These are phyloP conservation scores for Lethrus apterus DNA, from an alignment of 1,140 invertebrate genomes.

Conservation along the genomic window DNA sequence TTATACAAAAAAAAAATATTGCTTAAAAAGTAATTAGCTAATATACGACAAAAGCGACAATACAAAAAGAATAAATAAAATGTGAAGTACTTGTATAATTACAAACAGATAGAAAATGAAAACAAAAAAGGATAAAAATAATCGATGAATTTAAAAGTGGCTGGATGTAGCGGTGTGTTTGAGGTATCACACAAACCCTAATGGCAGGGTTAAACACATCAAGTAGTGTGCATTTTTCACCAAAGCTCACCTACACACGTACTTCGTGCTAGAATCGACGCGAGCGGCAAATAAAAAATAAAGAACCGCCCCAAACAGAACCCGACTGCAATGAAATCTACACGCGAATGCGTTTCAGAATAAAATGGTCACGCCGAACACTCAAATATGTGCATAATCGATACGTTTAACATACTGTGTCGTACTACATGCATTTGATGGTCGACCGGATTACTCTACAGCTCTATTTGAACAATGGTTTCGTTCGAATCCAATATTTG, in stretches of 20 bases:
- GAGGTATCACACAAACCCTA: slow-evolving; percentile 40
- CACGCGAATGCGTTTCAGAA: no score
- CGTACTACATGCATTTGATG: slow-evolving; percentile 1
- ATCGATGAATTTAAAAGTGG: slow-evolving; percentile 21
- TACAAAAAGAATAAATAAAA: neutral
- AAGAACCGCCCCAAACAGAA: no score
- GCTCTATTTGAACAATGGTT: slow-evolving; percentile 6
- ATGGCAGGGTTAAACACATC: slow-evolving; percentile 40
- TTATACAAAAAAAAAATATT: neutral
- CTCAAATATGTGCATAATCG: slow-evolving; percentile 8
- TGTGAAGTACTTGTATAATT: neutral
- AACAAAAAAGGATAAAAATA: slow-evolving; percentile 14
- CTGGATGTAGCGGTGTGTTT: slow-evolving; percentile 35
- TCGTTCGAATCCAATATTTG: slow-evolving; percentile 2
- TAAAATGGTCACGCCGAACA: slow-evolving; percentile 1
- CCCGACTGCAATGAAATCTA: no score
- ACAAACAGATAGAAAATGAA: neutral
- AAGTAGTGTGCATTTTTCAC: slow-evolving; percentile 40
- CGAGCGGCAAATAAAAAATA: neutral
- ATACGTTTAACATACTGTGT: slow-evolving; percentile 8
- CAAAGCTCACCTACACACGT: slow-evolving; percentile 11
- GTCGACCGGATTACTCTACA: slow-evolving; percentile 6
- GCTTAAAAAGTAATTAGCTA: neutral
- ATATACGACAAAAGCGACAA: neutral
- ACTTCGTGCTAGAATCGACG: slow-evolving; percentile 4